Evolutionary conservation across 1,140 invertebrate species (phyloP), one percentile per base, ranked within the genome.

Genomic region (Bombus impatiens): DNA sequence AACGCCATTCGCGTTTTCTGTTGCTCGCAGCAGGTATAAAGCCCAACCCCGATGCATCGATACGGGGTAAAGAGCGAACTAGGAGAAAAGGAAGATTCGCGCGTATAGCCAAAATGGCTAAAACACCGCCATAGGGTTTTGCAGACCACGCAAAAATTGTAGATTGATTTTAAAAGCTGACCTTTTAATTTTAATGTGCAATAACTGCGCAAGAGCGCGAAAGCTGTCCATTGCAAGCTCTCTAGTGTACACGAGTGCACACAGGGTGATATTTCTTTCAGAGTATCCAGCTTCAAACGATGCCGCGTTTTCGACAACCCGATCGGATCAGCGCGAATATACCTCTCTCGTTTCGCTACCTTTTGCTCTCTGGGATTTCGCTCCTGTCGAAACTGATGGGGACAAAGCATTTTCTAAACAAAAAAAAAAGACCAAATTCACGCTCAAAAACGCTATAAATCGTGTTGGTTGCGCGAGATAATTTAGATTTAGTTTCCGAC

Each of bases 201-300:
- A 82, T 82, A 82, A 74, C 80, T 37, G 28, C 10, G 53, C 53
- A 67, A n/a, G 68, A 32, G 59, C 59, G 77, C 32, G 53, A n/a
- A 44, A 22, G 9, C 28, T 25, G 70, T 47, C 37, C 10, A 25
- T 18, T 53, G 76, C 65, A 79, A 70, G n/a, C 44, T n/a, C 62
- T 15, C 62, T 15, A 1, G 12, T 32, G n/a, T 15, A 32, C 15
- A 32, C n/a, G 18, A 18, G 40, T 25, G 35, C 57, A 70, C 62
- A 18, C 57, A 68, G 32, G 44, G 44, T 57, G 67, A 78, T 88
- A 78, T 87, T 86, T 76, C 84, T 81, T 82, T 62, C 74, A 78
- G 78, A 80, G 75, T 47, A 86, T 74, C 57, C 59, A 12, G 32
- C 42, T 65, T 81, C 78, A 62, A 85, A 81, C 78, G 77, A 22